Evolutionary conservation across 2,113 vertebrate genomes (phyloP), one percentile per base, ranked within the genome.

Genomic region (Atrichornis clamosus): DNA sequence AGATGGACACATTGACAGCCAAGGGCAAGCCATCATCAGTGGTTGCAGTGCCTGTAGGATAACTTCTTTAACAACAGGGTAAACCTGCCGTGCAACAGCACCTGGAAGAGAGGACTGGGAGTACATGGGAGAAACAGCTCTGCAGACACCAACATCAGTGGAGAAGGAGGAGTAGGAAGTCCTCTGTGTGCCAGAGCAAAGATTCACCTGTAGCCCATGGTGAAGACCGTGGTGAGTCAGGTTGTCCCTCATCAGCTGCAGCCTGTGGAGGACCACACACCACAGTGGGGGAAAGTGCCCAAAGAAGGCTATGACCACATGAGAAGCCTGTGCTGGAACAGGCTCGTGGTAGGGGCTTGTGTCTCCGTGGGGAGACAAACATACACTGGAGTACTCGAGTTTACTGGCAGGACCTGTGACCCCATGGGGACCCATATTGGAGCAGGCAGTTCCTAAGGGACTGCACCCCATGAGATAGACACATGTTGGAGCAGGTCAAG

Each of bases 1-100:
- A 35, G 28, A 24, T 3, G 5, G 33, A 33, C 16, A 37, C 0
- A 0, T 5, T 2, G 8, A 33, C 26, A 33, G 11, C 14, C 33
- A 55, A 74, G 7, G 22, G 18, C 8, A 15, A 69, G 27, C 32
- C 4, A 27, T 21, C 14, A 46, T 11, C 3, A 4, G 10, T 1
- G 3, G 17, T 28, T 5, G 19, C 37, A 74, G 35, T 2, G 1
- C 5, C 49, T 65, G 15, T 33, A 16, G 22, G 52, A 55, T 18
- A 65, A 68, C 2, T 10, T 22, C 55, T 26, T 17, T 69, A 41
- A 75, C 53, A 91, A 33, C 10, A 15, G 6, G 4, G 9, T 13
- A 70, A 78, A 32, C 7, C 2, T 42, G 1, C 42, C 39, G 10
- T 6, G 5, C 24, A 64, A 20, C 30, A 63, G 28, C 47, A 49